phyloP scores from a whole-genome alignment of 2,797 vertebrate species.

The Xenentodon cancila region DNA sequence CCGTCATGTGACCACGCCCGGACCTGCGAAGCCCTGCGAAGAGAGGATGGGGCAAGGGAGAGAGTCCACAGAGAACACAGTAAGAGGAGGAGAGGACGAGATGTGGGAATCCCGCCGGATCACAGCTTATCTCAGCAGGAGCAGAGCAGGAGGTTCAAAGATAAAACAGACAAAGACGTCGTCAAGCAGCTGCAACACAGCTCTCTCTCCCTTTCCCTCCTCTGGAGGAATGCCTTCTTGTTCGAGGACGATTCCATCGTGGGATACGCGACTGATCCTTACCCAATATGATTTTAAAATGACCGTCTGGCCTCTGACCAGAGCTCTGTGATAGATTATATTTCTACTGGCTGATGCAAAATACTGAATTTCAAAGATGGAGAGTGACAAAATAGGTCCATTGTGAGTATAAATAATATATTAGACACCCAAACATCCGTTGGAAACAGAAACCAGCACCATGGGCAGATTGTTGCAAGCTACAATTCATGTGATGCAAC shows the following conservation, averaged over 20 bases:
- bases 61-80: conserved; percentile 10
- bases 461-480: conserved; percentile 19
- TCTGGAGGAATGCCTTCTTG: conserved; percentile 34
- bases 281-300: conserved; percentile 43
- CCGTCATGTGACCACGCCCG: conserved; percentile 86
- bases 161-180: conserved; percentile 18
- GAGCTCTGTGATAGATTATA: conserved; percentile 36
- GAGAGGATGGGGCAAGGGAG: conserved; percentile 6
- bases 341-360: conserved; percentile 45
- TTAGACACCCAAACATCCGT: conserved; percentile 27
- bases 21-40: conserved; percentile 39
- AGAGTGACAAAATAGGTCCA: conserved; percentile 26
- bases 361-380: conserved; percentile 30
- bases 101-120: no score
- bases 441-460: conserved; percentile 22
- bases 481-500: conserved; percentile 6
- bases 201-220: conserved; percentile 12
- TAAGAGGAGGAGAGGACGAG: conserved; percentile 10
- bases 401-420: conserved; percentile 6
- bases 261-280: conserved; percentile 45
- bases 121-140: conserved; percentile 13
- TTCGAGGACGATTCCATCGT: conserved; percentile 42
- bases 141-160: conserved; percentile 8
- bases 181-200: conserved; percentile 6
- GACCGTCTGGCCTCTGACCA: conserved; percentile 31